Percentiles rank a stretch among this genome's conserved stretches.
phyloP scores from a whole-genome alignment of 2,888 invertebrate genomes.

The Lamellibrachia columna region DNA sequence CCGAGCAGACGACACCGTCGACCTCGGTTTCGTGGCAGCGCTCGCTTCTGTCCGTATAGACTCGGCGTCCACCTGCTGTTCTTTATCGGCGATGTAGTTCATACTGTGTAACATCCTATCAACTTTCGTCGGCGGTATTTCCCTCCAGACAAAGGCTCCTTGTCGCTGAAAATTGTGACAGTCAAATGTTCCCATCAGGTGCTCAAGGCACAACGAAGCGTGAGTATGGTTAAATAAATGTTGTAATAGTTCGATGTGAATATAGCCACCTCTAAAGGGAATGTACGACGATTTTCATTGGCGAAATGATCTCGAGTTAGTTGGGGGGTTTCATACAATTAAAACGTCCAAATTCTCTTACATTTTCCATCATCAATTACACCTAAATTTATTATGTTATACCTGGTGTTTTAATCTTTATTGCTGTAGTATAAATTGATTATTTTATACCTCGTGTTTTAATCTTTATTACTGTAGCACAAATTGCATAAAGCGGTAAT shows the following conservation, averaged over 20 bases:
- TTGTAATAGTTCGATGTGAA: neutral
- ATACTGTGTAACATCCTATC: conserved; percentile 24
- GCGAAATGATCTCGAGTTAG: no score
- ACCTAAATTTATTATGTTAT: no score
- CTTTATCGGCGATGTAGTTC: neutral
- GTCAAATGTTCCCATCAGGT: neutral
- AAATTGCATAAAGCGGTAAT: no score
- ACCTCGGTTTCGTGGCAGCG: neutral
- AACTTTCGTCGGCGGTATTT: conserved; percentile 26
- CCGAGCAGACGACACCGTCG: neutral
- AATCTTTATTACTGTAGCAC: no score
- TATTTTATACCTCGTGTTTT: no score
- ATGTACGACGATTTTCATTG: no score
- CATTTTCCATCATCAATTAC: no score
- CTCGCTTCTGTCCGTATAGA: neutral
- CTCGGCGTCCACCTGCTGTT: neutral
- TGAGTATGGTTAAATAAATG: neutral
- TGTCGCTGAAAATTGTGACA: conserved; percentile 33
- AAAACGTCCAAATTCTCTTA: no score
- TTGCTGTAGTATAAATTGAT: no score
- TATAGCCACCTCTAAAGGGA: neutral
- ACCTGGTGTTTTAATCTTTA: no score
- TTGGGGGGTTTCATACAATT: no score
- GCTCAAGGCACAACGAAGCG: no score
- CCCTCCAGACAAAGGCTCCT: conserved; percentile 39